A percentile compares a stretch with the other conserved stretches of the same genome.
phyloP scores from a whole-genome alignment of 2,113 vertebrate species.

The Atrichornis clamosus region DNA sequence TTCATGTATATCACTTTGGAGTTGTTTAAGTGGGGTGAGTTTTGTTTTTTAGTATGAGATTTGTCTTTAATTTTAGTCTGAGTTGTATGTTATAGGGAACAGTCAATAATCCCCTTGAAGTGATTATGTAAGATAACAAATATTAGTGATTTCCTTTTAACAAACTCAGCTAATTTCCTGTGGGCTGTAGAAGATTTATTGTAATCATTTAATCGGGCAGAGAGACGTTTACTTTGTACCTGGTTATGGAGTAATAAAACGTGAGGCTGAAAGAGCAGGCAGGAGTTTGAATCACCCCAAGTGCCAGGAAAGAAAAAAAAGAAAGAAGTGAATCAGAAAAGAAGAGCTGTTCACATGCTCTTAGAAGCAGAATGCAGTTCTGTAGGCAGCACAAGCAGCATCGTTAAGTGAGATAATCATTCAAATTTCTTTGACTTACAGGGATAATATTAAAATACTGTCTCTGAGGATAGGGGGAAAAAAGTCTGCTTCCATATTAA shows the following conservation, averaged over 20 bases:
- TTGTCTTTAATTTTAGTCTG: not conserved
- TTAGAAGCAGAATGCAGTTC: not conserved
- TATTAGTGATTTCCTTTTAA: conserved; percentile 12
- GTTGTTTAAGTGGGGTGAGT: not conserved
- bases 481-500: not conserved
- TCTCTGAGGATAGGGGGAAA: not conserved
- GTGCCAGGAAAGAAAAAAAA: not conserved
- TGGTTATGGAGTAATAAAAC: not conserved
- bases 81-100: not conserved
- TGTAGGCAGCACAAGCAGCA: not conserved
- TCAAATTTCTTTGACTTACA: not conserved
- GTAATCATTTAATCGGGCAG: not conserved
- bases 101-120: not conserved
- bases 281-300: not conserved
- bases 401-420: not conserved
- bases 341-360: not conserved
- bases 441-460: not conserved
- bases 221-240: not conserved
- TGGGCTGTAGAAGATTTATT: not conserved
- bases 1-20: not conserved
- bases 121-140: not conserved
- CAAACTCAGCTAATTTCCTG: conserved; percentile 7
- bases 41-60: not conserved
- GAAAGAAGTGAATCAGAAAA: not conserved
- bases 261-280: not conserved